Conservation (phyloP, 2,797 vertebrate genomes). For the Notolabrus celidotus region DNA sequence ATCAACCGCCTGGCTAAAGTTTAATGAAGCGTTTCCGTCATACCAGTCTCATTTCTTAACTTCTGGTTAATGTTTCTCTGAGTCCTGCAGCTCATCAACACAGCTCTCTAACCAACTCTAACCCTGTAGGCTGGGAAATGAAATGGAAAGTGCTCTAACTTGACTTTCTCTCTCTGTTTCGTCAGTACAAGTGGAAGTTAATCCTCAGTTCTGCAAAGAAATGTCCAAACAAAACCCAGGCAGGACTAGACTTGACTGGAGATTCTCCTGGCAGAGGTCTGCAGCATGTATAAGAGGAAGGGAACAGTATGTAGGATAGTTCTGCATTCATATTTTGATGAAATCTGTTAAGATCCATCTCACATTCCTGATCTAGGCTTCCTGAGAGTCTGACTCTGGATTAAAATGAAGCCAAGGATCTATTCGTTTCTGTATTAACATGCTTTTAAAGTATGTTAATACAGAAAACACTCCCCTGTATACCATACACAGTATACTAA, state of each 20-base stretch:
- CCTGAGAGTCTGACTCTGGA: background rate
- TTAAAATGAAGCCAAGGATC: background rate
- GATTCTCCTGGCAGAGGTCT: conserved; percentile 20
- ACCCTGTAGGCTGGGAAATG: conserved; percentile 7
- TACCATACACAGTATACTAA: background rate
- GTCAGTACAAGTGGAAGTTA: conserved; percentile 14
- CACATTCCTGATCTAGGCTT: conserved; percentile 8
- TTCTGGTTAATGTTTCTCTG: conserved; percentile 57
- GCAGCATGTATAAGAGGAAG: background rate
- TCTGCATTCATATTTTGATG: background rate
- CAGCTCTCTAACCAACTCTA: background rate
- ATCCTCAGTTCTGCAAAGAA: background rate
- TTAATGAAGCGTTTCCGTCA: conserved; percentile 36
- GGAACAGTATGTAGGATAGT: background rate
- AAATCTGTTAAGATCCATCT: background rate
- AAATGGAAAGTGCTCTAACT: conserved; percentile 37
- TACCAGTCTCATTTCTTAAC: background rate
- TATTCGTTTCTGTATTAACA: background rate
- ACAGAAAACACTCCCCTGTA: conserved; percentile 18
- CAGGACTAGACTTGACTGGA: conserved; percentile 54
- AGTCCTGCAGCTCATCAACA: conserved; percentile 32
- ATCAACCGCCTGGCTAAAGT: conserved; percentile 20
- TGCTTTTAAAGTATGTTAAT: too few species aligned
- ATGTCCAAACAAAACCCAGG: conserved; percentile 14
- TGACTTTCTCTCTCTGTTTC: too few species aligned